Conservation (phyloP, 2,888 invertebrate genomes). For the Ichneumoninae sp. region DNA sequence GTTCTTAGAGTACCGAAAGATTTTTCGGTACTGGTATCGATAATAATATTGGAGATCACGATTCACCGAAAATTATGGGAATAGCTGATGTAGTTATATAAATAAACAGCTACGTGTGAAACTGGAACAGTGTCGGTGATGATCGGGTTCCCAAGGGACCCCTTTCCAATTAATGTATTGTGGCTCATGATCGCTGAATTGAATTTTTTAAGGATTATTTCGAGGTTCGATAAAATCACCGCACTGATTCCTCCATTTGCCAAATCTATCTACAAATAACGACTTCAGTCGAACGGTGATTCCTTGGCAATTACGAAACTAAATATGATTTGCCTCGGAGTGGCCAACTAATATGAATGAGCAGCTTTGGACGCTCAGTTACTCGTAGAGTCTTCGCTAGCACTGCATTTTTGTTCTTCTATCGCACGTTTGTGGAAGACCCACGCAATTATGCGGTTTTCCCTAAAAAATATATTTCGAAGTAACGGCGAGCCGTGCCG, state of each 20-base stretch:
- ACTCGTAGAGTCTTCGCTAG: slow-evolving; percentile 64
- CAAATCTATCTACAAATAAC: slow-evolving; percentile 67
- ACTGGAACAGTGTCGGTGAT: slow-evolving; percentile 23
- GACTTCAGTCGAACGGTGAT: slow-evolving; percentile 48
- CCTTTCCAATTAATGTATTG: not conserved
- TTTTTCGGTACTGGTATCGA: slow-evolving; percentile 17
- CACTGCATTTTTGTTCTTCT: slow-evolving; percentile 71
- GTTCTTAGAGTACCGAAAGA: not conserved
- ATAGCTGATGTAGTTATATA: slow-evolving; percentile 35
- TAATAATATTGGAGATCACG: slow-evolving; percentile 12
- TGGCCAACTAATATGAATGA: slow-evolving; percentile 74
- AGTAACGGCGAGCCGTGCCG: slow-evolving; percentile 41
- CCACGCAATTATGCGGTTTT: slow-evolving; percentile 76
- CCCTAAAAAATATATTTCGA: slow-evolving; percentile 67
- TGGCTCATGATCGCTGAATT: not conserved
- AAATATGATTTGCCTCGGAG: slow-evolving; percentile 80
- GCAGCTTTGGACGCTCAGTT: slow-evolving; percentile 79
- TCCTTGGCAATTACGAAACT: slow-evolving; percentile 71
- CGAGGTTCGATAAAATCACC: not conserved
- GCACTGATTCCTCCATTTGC: slow-evolving; percentile 26
- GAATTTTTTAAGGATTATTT: not conserved
- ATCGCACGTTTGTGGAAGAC: slow-evolving; percentile 80
- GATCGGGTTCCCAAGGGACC: not conserved
- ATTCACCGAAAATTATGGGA: slow-evolving; percentile 4
- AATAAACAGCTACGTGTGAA: slow-evolving; percentile 37